phyloP scores from a whole-genome alignment of 2,888 invertebrate species.

The Macaria notata region DNA sequence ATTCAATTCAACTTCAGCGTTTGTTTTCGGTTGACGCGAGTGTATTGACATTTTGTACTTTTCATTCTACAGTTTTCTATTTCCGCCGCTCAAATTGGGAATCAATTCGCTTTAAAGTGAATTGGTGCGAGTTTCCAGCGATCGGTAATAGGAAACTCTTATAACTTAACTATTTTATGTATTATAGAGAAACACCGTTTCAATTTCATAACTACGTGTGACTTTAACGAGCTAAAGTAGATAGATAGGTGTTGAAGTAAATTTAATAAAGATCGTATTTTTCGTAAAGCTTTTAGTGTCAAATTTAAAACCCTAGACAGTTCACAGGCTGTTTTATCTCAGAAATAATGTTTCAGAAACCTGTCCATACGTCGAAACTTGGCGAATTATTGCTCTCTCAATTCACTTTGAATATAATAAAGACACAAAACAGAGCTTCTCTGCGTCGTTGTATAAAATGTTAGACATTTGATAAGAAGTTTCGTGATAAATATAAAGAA shows the following conservation, averaged over 20 bases:
- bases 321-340: neutral
- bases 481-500: conserved; percentile 11
- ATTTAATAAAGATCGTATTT: neutral
- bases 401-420: conserved; percentile 1
- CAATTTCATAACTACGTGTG: no score
- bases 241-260: no score
- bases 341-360: conserved; percentile 3
- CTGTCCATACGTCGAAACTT: conserved; percentile 2
- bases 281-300: neutral
- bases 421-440: conserved; percentile 10
- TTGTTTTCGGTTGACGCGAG: conserved; percentile 16
- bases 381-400: conserved; percentile 2
- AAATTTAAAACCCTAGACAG: neutral
- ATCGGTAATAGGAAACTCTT: neutral
- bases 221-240: no score
- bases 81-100: conserved; percentile 10
- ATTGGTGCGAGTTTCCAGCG: conserved; percentile 1
- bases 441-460: conserved; percentile 1
- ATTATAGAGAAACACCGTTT: no score
- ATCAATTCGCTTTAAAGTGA: neutral
- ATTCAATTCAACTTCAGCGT: conserved; percentile 30
- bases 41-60: conserved; percentile 19
- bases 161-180: no score
- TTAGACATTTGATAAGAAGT: neutral
- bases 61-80: conserved; percentile 12